Conservation (phyloP, 1,140 invertebrate genomes). For the Battus philenor region DNA sequence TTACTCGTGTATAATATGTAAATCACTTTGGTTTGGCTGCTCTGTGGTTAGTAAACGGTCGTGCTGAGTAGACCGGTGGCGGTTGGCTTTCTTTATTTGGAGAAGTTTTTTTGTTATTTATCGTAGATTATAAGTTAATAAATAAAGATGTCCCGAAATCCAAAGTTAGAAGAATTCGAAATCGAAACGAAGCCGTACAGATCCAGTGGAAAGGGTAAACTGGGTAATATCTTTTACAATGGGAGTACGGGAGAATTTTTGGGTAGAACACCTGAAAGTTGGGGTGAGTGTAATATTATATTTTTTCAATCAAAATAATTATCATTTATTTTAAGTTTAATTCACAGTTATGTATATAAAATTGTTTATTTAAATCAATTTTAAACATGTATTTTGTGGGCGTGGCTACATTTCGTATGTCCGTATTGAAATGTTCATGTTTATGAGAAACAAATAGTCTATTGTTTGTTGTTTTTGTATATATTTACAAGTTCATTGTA, state of each 20-base stretch:
- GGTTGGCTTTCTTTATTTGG: background rate
- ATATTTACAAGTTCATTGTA: too few species aligned
- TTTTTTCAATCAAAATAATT: conserved; percentile 82
- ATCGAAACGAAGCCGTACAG: conserved; percentile 45
- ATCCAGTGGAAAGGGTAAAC: conserved; percentile 30
- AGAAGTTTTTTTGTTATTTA: background rate
- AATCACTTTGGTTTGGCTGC: too few species aligned
- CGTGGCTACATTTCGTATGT: too few species aligned
- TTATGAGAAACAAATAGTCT: too few species aligned
- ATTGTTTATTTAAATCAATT: too few species aligned
- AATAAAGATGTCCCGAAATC: conserved; percentile 35
- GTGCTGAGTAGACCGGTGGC: conserved; percentile 2
- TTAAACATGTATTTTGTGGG: too few species aligned
- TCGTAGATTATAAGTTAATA: conserved; percentile 7
- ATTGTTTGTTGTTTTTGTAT: too few species aligned
- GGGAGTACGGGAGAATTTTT: conserved; percentile 82
- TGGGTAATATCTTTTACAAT: conserved; percentile 81
- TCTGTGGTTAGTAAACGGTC: too few species aligned
- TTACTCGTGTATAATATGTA: too few species aligned
- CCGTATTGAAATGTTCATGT: too few species aligned
- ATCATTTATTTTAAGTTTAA: too few species aligned
- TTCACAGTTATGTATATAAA: too few species aligned
- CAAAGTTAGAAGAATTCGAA: conserved; percentile 51
- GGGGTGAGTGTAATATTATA: conserved; percentile 83
- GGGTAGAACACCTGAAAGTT: conserved; percentile 83